A percentile compares a stretch with the other conserved stretches of the same genome.
Evolutionary conservation across 2,113 vertebrate genomes (phyloP).

Genomic region (Lichenostomus cassidix): DNA sequence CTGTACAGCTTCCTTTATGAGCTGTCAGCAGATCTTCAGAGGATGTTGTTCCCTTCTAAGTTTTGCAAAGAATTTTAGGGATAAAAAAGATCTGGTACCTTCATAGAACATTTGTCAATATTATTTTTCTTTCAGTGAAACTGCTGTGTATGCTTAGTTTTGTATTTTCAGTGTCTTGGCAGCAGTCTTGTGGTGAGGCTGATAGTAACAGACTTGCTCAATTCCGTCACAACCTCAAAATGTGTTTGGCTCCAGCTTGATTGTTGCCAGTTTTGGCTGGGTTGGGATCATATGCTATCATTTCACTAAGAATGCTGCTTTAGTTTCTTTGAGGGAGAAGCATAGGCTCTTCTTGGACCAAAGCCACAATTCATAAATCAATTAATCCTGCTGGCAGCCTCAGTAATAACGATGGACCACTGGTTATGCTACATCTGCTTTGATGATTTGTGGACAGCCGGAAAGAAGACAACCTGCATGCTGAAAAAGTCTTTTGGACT

Average conservation of each 20-base stretch:
- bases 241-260: not conserved
- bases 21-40: not conserved
- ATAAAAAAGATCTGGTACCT: not conserved
- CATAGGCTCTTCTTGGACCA: not conserved
- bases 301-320: conserved; percentile 24
- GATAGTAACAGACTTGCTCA: not conserved
- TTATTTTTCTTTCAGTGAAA: not conserved
- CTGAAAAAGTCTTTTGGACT: not conserved
- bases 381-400: not conserved
- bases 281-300: not conserved
- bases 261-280: not conserved
- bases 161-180: conserved; percentile 21
- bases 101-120: not conserved
- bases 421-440: not conserved
- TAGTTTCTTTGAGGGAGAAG: not conserved
- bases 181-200: conserved; percentile 6
- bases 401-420: not conserved
- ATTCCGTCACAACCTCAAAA: not conserved
- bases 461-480: not conserved
- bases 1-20: not conserved
- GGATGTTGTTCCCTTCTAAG: not conserved
- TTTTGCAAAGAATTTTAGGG: not conserved
- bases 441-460: not conserved
- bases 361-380: not conserved
- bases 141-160: not conserved